Base-by-base conservation (phyloP, 2,113 vertebrate species). In the Chaenocephalus aceratus region DNA sequence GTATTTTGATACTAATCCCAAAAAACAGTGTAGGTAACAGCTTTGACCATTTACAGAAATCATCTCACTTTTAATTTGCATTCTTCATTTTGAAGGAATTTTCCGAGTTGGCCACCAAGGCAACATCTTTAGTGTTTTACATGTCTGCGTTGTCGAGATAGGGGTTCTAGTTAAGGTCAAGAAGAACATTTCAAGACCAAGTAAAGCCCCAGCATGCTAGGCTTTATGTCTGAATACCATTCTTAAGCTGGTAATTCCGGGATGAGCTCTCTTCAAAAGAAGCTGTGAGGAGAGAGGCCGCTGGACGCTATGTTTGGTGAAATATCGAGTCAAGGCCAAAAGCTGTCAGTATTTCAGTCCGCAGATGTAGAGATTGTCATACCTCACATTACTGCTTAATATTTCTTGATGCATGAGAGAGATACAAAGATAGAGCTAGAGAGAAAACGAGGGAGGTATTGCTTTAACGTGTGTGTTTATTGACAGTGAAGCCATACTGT, bases 271-370 rank as follows among this genome's bases (percentile, higher is more conserved):
- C 36, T 66, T 86, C 67, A 72, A 45, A 68, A 65, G 64, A 49
- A 26, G 52, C 23, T 82, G 72, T 46, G 66, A 71, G 45, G 34
- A 36, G 48, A 58, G 71, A 51, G 48, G 65, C 6, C 63, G 68
- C 72, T 78, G 73, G 65, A 83, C 64, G 74, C 88, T 89, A 88
- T 86, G 87, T 91, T 90, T 92, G 89, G 79, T 82, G 74, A 90
- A 89, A 72, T 81, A 83, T 83, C 21, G 75, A 79, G 54, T 70
- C 82, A 87, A 77, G 76, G 83, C 77, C n/a, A 53, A 86, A 86
- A 78, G 73, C 56, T 76, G n/a, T 18, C 51, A 68, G 46, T 75
- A 61, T 59, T 88, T 82, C 57, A 63, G 41, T 67, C 48, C 1
- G 2, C 26, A 46, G 66, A 82, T 66, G 16, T 52, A 65, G 63